A percentile compares a stretch with the other conserved stretches of the same genome.
Evolutionary conservation across 2,113 vertebrate genomes (phyloP).

Genomic region (Cinclus mexicanus): DNA sequence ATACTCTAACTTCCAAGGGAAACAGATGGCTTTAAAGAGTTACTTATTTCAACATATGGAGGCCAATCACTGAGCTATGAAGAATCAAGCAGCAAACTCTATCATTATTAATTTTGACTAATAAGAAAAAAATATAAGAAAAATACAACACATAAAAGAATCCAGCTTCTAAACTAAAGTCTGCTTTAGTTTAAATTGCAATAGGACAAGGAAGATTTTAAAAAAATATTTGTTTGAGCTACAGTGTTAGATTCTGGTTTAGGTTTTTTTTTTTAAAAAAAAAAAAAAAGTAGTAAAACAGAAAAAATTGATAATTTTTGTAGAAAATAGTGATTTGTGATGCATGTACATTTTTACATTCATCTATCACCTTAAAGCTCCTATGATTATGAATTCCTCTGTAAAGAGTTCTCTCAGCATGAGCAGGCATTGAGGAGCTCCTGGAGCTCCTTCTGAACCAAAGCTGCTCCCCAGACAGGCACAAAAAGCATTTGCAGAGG

Average conservation of each 20-base stretch:
- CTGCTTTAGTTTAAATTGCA: neutral
- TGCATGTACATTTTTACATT: neutral
- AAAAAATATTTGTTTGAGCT: neutral
- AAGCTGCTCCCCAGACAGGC: neutral
- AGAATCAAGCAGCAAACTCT: neutral
- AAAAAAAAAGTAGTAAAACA: neutral
- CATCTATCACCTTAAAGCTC: neutral
- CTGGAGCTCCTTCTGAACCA: neutral
- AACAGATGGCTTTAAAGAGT: conserved; percentile 28
- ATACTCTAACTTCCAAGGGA: neutral
- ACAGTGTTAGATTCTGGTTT: neutral
- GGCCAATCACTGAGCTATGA: conserved; percentile 1
- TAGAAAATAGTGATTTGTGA: neutral
- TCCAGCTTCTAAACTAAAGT: neutral
- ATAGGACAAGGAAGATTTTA: neutral
- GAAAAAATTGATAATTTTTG: neutral
- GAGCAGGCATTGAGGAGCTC: neutral
- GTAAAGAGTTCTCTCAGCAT: accelerated
- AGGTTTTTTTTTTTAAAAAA: too few species aligned
- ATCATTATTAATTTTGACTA: conserved; percentile 16
- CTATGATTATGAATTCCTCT: neutral
- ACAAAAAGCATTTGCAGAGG: neutral
- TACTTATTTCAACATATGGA: conserved; percentile 40
- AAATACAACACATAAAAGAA: neutral
- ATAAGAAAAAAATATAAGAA: neutral